Percentiles rank a stretch among this genome's conserved stretches.
Conservation (phyloP, 2,113 vertebrate species). For the Quiscalus mexicanus region DNA sequence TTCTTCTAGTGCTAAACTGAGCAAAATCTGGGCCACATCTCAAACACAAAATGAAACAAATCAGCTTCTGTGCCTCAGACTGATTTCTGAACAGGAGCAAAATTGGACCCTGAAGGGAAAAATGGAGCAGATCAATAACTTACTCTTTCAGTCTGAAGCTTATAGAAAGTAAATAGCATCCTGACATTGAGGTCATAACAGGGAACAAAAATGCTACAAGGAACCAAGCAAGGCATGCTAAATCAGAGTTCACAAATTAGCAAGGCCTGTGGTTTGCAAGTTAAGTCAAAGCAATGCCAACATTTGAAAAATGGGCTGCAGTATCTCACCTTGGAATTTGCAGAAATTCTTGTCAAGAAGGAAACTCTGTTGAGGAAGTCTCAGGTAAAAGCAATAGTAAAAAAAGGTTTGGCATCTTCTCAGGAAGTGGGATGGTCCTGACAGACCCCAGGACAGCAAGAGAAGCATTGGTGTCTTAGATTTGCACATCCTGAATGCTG, state of each 20-base stretch:
- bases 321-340: neutral
- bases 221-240: neutral
- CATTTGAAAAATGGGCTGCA: neutral
- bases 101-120: neutral
- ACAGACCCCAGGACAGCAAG: neutral
- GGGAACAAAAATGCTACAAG: neutral
- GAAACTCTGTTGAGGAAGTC: neutral
- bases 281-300: neutral
- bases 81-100: neutral
- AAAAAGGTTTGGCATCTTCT: neutral
- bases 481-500: neutral
- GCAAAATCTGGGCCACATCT: neutral
- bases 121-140: neutral
- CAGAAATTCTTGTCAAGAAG: neutral
- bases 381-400: neutral
- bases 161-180: neutral
- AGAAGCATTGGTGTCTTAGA: neutral
- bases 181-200: neutral
- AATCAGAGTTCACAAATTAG: neutral
- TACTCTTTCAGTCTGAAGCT: neutral
- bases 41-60: neutral
- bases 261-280: neutral
- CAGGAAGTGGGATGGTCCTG: neutral
- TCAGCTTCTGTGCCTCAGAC: neutral
- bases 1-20: neutral